Evolutionary conservation across 2,113 vertebrate genomes (phyloP).

Genomic region (Sisor rabdophorus): DNA sequence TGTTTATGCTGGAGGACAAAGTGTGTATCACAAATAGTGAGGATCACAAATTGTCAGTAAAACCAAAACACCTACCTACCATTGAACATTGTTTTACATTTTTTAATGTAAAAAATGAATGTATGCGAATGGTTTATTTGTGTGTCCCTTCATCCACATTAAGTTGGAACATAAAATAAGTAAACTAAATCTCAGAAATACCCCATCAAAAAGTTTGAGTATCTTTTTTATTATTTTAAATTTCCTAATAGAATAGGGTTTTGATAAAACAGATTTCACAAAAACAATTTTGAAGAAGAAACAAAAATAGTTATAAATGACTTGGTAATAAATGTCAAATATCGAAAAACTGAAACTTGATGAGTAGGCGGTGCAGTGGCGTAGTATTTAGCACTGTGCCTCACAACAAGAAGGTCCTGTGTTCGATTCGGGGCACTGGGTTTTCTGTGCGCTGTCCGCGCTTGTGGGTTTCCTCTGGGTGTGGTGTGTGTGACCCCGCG

Average conservation of each 20-base stretch:
- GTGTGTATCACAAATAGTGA: too few species aligned
- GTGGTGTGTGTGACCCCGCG: too few species aligned
- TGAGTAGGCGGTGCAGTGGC: too few species aligned
- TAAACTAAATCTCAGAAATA: neutral
- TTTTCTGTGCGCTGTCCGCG: too few species aligned
- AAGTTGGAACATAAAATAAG: neutral
- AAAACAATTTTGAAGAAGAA: neutral
- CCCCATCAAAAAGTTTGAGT: too few species aligned
- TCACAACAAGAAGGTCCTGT: too few species aligned
- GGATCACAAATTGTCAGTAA: neutral
- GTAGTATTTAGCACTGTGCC: too few species aligned
- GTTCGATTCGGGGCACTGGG: too few species aligned
- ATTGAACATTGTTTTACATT: too few species aligned
- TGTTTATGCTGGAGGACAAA: too few species aligned
- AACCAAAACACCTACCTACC: neutral
- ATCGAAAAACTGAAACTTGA: neutral
- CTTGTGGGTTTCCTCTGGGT: too few species aligned
- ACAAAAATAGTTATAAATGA: neutral
- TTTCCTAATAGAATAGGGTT: neutral
- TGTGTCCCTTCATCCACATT: neutral
- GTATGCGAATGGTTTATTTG: neutral
- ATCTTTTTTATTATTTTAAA: neutral
- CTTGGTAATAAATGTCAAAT: neutral
- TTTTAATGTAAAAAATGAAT: neutral
- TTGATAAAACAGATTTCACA: neutral